Evolutionary conservation across 2,113 vertebrate species (phyloP), one percentile per base, ranked within the genome.

Genomic region (Ptyas mucosa): DNA sequence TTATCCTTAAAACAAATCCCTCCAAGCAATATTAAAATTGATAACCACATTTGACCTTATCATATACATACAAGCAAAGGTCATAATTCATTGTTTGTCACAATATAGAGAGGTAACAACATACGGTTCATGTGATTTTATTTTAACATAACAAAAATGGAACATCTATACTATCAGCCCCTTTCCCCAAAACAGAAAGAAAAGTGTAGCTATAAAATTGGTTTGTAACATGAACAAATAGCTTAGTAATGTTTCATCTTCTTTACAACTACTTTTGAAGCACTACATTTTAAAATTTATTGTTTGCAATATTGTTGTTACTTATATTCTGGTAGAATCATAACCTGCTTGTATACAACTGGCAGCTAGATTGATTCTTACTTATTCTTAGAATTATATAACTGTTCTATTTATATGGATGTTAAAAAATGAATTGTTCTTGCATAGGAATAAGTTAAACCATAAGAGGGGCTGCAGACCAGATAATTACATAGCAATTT

Each of bases 81-180:
- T 53, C 34, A 86, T 87, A 55, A 64, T 81, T 87, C 75, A 69
- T 29, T 64, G n/a, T 88, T 81, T 58, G 15, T 90, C 49, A 51
- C 54, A 97, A 96, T 95, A 97, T 92, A 86, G 93, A 97, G 92
- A 95, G 94, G 93, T 90, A 95, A 93, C 10, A 91, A 93, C 92
- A 93, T 1, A 4, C 39, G 34, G 61, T 95, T 96, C 91, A 95
- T 92, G 69, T 96, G 89, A 94, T 88, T 97, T 97, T 98, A 97
- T 97, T 97, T 92, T 96, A 96, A 95, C 94, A 85, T 39, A 97
- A 96, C 92, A 97, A 93, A 93, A 96, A 89, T 91, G 93, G 91
- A 97, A 96, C 92, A 97, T 96, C 91, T 93, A 89, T 54, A 96
- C 91, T 95, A 85, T 55, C 95, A 93, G 94, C 61, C 18, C 86